Evolutionary conservation across 2,888 invertebrate species (phyloP).

Genomic region (Pandemis heparana): DNA sequence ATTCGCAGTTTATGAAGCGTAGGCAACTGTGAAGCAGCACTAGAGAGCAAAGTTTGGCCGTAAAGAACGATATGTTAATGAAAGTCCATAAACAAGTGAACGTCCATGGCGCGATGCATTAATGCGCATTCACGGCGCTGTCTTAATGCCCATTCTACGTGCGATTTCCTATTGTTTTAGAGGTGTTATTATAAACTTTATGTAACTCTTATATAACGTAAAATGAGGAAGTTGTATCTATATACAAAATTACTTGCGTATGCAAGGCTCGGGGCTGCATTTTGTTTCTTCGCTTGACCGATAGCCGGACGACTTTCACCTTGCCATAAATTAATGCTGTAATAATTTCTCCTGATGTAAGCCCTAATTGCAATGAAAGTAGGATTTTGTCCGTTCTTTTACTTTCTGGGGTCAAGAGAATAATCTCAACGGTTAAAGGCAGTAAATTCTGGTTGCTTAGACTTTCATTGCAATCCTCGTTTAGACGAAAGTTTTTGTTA

Average conservation of each 20-base stretch:
- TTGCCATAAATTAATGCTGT: slow-evolving; percentile 41
- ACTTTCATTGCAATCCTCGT: background rate
- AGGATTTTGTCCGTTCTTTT: slow-evolving; percentile 13
- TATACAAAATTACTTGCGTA: slow-evolving; percentile 46
- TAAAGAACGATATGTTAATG: slow-evolving; percentile 27
- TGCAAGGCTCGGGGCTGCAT: slow-evolving; percentile 34
- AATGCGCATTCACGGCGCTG: slow-evolving; percentile 22
- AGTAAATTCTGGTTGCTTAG: background rate
- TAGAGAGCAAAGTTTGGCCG: slow-evolving; percentile 7
- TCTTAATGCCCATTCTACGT: slow-evolving; percentile 39
- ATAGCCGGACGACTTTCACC: slow-evolving; percentile 36
- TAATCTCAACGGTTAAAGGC: background rate
- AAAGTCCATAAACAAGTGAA: slow-evolving; percentile 40
- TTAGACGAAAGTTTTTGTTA: background rate
- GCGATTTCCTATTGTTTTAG: slow-evolving; percentile 50
- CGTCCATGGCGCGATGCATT: slow-evolving; percentile 23
- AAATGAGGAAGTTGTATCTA: slow-evolving; percentile 58
- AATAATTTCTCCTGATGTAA: slow-evolving; percentile 42
- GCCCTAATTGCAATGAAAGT: slow-evolving; percentile 34
- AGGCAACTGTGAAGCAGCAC: background rate
- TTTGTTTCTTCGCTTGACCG: slow-evolving; percentile 40
- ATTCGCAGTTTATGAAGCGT: background rate
- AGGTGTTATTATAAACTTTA: slow-evolving; percentile 49
- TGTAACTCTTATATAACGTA: slow-evolving; percentile 57
- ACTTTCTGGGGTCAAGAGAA: slow-evolving; percentile 1